Base-by-base conservation (phyloP, 1,140 invertebrate species). In the Papilio machaon region DNA sequence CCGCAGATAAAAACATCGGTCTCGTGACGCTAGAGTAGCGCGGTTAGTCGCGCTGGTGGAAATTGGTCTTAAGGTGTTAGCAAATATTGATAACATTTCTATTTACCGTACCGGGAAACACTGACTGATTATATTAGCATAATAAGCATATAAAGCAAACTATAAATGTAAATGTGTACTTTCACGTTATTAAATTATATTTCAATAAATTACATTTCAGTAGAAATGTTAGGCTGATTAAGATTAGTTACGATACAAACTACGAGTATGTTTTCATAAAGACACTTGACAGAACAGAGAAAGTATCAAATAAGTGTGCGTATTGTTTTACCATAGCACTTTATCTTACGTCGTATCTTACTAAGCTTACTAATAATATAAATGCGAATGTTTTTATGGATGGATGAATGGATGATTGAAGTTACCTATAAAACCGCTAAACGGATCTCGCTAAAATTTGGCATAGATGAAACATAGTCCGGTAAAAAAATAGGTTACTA, bases 271-370 rank as follows among this genome's bases (percentile, higher is more conserved):
- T 52, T 52, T 13, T 17, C 13, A 52, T 52, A 52, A 52, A 10
- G 46, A 47, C 23, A 30, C 23, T 30, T 30, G 2, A 30, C 23
- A 30, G 23, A 30, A 30, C 23, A 30, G 23, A 52, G 15, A 9
- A 58, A n/a, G 17, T 64, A 11, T 0, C 23, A 11, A 9, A 13
- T 5, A 64, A 10, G 23, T 13, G 23, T 64, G 23, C 19, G 60
- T 64, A 35, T 64, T 64, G 23, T 64, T 64, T 64, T 64, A 64
- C 23, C 23, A 30, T 64, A 60, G n/a, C 17, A 75, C 23, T 49
- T 30, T 30, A 30, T 30, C 23, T 30, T 30, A 30, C 23, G 23
- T 30, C 23, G 23, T 30, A 30, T 30, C 23, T 30, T 30, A 30
- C 23, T 30, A 30, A 30, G 23, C 23, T 30, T 30, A 30, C 23